phyloP scores from a whole-genome alignment of 2,888 invertebrate genomes.

The Trissolcus japonicus region DNA sequence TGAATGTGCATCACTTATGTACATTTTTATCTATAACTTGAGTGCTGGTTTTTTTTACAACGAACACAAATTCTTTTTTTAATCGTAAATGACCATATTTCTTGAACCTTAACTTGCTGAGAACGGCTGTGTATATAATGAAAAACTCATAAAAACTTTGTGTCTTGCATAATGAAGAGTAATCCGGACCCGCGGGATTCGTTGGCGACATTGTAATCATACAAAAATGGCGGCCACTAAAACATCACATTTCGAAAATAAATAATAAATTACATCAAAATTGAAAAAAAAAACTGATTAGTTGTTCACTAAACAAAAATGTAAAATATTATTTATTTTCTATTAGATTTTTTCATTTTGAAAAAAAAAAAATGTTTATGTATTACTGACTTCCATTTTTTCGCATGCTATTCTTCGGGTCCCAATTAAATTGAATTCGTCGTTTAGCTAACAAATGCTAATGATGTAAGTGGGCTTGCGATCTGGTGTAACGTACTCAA shows the following conservation, averaged over 20 bases:
- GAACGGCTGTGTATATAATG: constrained; percentile 42
- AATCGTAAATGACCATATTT: constrained; percentile 15
- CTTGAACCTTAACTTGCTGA: constrained; percentile 20
- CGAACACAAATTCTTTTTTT: constrained; percentile 11
- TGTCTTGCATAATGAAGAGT: constrained; percentile 38
- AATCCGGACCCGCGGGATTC: constrained; percentile 2
- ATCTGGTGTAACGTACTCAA: constrained; percentile 6
- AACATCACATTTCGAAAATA: too few relatives aligned
- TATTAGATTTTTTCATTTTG: neutral
- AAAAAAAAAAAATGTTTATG: too few relatives aligned
- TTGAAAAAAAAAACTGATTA: too few relatives aligned
- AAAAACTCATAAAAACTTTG: constrained; percentile 43
- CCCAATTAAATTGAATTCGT: too few relatives aligned
- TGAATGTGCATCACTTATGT: neutral
- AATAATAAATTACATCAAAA: too few relatives aligned
- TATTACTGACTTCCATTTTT: too few relatives aligned
- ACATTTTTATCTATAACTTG: neutral
- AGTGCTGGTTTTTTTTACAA: neutral
- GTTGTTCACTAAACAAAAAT: too few relatives aligned
- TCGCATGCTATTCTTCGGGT: too few relatives aligned
- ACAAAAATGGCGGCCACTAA: too few relatives aligned
- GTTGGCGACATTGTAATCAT: too few relatives aligned
- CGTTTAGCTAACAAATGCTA: too few relatives aligned
- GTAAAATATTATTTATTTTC: neutral
- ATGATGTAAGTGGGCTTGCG: too few relatives aligned